Evolutionary conservation across 2,113 vertebrate species (phyloP), one percentile per base, ranked within the genome.

Genomic region (Corythoichthys intestinalis): DNA sequence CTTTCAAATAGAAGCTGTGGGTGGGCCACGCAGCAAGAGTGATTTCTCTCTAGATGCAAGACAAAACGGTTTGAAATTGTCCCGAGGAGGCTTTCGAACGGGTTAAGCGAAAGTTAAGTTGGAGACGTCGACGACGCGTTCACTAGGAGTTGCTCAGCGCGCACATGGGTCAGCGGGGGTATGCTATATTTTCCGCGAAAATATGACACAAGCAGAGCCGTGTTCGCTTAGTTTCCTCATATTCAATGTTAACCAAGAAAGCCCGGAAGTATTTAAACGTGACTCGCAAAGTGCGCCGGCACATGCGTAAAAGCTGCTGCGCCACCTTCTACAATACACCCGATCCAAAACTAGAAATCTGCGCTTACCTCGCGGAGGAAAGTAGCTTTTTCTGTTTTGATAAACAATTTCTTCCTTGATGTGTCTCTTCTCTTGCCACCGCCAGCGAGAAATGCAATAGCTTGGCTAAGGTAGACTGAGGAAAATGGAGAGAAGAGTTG

Each of bases 381-480:
- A 87, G 87, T 89, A 78, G 80, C 86, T 90, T 88, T 91, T 90
- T 69, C 77, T 83, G 13, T 44, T 44, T 62, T n/a, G 2, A 20
- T 10, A 44, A 44, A 60, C 17, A n/a, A n/a, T 28, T 93, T 92
- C 84, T 75, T 83, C 83, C 92, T 85, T 93, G 94, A 93, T 94
- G 93, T 93, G 94, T 93, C 13, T 58, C 56, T 93, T 94, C 93
- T 93, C 93, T 94, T 93, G 93, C 94, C 93, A 93, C 93, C 44
- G 93, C 95, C 93, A 94, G 91, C 90, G 94, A 97, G 95, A 96
- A 97, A 96, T 97, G 96, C 95, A 96, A 95, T 95, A 94, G 96
- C 95, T 95, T 94, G 95, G 94, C 95, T 93, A 94, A 97, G 96
- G 95, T 96, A 96, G 96, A 94, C 94, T 94, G 94, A 96, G 93